These are phyloP conservation scores for Neuroscelio doddi DNA, from an alignment of 2,888 invertebrate species.

Conservation along the genomic window DNA sequence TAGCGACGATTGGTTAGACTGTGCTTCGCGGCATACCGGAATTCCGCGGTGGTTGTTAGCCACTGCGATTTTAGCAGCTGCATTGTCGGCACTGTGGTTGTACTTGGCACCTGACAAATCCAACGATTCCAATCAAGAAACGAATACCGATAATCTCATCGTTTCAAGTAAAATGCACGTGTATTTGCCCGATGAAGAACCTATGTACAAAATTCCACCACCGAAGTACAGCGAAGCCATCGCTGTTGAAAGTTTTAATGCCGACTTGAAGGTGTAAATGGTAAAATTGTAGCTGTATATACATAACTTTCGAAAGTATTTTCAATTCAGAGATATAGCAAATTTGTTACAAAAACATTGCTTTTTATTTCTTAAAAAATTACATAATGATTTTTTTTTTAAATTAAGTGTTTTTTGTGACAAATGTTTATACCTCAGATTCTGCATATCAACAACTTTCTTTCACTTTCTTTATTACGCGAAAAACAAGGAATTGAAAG, in stretches of 20 bases:
- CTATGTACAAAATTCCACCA: slow-evolving; percentile 58
- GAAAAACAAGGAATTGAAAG: too few relatives aligned
- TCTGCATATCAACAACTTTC: too few relatives aligned
- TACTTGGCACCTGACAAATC: slow-evolving; percentile 54
- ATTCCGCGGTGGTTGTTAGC: slow-evolving; percentile 60
- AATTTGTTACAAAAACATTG: too few relatives aligned
- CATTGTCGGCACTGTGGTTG: slow-evolving; percentile 55
- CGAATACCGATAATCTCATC: not conserved
- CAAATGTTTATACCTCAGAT: too few relatives aligned
- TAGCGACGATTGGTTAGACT: slow-evolving; percentile 60
- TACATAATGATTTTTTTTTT: too few relatives aligned
- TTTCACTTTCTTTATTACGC: too few relatives aligned
- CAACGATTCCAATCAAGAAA: slow-evolving; percentile 47
- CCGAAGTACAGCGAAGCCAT: slow-evolving; percentile 57
- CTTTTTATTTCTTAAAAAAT: too few relatives aligned
- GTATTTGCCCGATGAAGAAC: slow-evolving; percentile 59
- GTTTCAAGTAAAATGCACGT: slow-evolving; percentile 48
- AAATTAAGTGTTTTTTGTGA: too few relatives aligned
- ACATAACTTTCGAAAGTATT: slow-evolving; percentile 7
- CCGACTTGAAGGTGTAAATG: not conserved
- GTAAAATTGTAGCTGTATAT: slow-evolving; percentile 2
- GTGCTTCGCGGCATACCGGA: slow-evolving; percentile 56
- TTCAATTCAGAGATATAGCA: not conserved
- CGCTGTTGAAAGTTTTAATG: slow-evolving; percentile 27
- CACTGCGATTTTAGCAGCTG: slow-evolving; percentile 51